Evolutionary conservation across 2,888 invertebrate species (phyloP).

Genomic region (Cerastis leucographa): DNA sequence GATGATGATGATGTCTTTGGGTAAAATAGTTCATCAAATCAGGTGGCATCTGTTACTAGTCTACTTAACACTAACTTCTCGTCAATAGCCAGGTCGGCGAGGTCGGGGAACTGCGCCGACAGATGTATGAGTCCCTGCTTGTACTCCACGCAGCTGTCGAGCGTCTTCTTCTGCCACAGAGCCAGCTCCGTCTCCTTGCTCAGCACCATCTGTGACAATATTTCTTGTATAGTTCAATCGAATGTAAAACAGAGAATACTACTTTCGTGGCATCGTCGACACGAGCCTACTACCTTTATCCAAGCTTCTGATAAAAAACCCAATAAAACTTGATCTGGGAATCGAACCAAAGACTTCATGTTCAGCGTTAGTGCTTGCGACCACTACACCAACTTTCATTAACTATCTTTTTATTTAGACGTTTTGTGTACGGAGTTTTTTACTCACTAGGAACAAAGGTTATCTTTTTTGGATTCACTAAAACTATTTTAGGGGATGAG

Average conservation of each 20-base stretch:
- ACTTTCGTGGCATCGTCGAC: neutral
- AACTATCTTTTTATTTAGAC: neutral
- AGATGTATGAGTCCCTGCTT: slow-evolving; percentile 84
- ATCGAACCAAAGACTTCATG: neutral
- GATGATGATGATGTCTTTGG: neutral
- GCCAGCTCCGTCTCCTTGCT: slow-evolving; percentile 84
- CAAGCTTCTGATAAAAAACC: neutral
- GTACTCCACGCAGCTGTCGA: slow-evolving; percentile 85
- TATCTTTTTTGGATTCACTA: neutral
- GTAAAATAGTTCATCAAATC: neutral
- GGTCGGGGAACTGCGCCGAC: slow-evolving; percentile 77
- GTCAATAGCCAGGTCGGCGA: slow-evolving; percentile 79
- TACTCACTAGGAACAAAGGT: neutral
- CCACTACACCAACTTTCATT: neutral
- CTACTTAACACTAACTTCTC: slow-evolving; percentile 76
- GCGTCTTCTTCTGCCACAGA: slow-evolving; percentile 83
- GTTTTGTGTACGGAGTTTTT: too few relatives aligned
- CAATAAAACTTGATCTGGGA: neutral
- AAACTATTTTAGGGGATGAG: neutral
- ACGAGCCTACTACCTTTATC: neutral
- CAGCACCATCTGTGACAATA: slow-evolving; percentile 77
- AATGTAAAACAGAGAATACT: neutral
- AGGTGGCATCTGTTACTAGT: neutral
- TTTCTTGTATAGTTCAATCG: neutral
- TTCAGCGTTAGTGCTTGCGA: neutral